phyloP scores from a whole-genome alignment of 2,797 vertebrate genomes.

The Peromyscus aztecus region DNA sequence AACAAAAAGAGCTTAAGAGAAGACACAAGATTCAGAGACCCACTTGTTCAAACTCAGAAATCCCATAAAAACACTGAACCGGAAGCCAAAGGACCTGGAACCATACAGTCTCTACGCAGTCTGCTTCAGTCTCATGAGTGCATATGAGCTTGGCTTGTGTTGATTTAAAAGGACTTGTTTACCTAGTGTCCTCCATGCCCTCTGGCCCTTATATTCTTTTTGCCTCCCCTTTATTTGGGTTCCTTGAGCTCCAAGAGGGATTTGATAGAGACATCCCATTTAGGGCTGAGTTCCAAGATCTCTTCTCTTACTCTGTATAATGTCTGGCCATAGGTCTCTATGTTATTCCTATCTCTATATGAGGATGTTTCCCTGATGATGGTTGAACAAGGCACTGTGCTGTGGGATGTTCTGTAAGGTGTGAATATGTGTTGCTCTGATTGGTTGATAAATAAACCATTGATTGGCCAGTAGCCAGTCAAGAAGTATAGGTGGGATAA shows the following conservation, averaged over 20 bases:
- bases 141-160: neutral
- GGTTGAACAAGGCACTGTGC: neutral
- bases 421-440: too few relatives aligned
- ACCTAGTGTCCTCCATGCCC: neutral
- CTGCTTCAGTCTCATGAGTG: neutral
- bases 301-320: neutral
- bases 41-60: neutral
- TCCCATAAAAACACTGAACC: too few relatives aligned
- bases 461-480: too few relatives aligned
- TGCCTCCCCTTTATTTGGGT: neutral
- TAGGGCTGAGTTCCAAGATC: neutral
- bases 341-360: neutral
- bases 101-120: rapidly evolving
- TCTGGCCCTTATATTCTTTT: neutral
- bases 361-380: neutral
- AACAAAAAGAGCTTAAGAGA: neutral
- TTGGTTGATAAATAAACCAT: too few relatives aligned
- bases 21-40: neutral
- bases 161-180: neutral
- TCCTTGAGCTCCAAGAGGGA: neutral
- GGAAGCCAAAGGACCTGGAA: neutral
- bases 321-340: neutral
- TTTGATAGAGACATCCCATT: neutral
- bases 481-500: too few relatives aligned
- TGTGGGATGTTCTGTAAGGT: too few relatives aligned